These are phyloP conservation scores for Bufo gargarizans DNA, from an alignment of 2,113 vertebrate species.

Conservation along the genomic window DNA sequence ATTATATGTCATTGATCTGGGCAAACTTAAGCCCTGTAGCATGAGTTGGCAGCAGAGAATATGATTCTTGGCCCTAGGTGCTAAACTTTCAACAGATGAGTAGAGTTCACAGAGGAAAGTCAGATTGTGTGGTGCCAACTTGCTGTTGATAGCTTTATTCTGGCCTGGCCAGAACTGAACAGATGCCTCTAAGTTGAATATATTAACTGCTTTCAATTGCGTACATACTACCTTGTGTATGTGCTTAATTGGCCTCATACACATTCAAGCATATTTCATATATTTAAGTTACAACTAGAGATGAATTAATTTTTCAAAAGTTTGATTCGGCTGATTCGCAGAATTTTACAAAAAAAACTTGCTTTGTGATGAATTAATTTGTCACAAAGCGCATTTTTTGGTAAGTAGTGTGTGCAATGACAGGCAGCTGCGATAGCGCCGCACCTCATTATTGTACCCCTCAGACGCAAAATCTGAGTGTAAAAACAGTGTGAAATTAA, in stretches of 20 bases:
- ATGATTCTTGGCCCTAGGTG: slow-evolving; percentile 59
- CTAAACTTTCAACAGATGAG: slow-evolving; percentile 54
- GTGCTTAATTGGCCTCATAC: background rate
- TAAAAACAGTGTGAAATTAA: too few relatives aligned
- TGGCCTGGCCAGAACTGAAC: slow-evolving; percentile 59
- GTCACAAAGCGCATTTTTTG: too few relatives aligned
- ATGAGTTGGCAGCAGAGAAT: slow-evolving; percentile 56
- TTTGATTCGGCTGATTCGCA: too few relatives aligned
- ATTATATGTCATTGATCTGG: slow-evolving; percentile 54
- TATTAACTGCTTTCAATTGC: background rate
- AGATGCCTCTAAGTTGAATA: slow-evolving; percentile 9
- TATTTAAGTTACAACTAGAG: background rate
- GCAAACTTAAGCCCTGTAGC: slow-evolving; percentile 52
- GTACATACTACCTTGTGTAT: background rate
- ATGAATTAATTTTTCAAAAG: too few relatives aligned
- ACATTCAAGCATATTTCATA: background rate
- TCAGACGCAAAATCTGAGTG: too few relatives aligned
- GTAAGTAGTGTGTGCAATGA: too few relatives aligned
- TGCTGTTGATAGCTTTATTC: slow-evolving; percentile 62
- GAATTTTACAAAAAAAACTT: too few relatives aligned
- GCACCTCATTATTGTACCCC: too few relatives aligned
- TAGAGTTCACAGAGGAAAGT: slow-evolving; percentile 57
- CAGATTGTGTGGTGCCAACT: slow-evolving; percentile 59
- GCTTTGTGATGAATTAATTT: too few relatives aligned
- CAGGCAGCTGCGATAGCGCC: too few relatives aligned